Conservation (phyloP, 2,113 vertebrate genomes). For the Apus apus region DNA sequence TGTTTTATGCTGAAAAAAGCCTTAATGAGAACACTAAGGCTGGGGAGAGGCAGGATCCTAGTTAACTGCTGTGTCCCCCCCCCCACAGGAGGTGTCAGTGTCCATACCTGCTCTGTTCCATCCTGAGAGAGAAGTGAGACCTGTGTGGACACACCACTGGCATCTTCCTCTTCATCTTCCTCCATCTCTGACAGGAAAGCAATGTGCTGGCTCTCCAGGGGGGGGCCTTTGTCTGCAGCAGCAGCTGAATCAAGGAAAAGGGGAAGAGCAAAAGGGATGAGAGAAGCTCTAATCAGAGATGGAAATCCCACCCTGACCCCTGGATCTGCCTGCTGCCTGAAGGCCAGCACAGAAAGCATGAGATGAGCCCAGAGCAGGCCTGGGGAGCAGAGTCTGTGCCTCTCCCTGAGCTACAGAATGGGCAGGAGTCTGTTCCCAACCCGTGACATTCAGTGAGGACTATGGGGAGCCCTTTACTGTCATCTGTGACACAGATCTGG, state of each 20-base stretch:
- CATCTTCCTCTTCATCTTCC: constrained; percentile 57
- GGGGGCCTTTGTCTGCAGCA: constrained; percentile 52
- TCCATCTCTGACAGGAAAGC: constrained; percentile 73
- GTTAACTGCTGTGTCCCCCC: neutral
- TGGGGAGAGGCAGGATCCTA: neutral
- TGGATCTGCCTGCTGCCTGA: neutral
- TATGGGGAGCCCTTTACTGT: neutral
- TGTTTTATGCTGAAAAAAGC: neutral
- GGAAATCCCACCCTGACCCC: neutral
- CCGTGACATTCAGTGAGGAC: neutral
- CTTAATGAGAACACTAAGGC: neutral
- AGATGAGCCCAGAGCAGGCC: neutral
- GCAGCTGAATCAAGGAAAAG: constrained; percentile 57
- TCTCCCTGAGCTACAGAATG: neutral
- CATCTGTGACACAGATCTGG: neutral
- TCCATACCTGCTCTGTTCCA: constrained; percentile 77
- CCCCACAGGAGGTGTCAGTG: neutral
- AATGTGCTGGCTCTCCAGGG: constrained; percentile 54
- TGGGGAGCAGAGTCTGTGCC: neutral
- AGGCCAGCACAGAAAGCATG: neutral
- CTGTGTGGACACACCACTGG: constrained; percentile 43
- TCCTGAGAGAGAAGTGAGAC: constrained; percentile 76
- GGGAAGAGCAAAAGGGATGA: neutral
- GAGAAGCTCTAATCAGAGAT: neutral
- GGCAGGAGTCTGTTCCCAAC: neutral